Evolutionary conservation across 2,797 vertebrate genomes (phyloP).

Genomic region (Sebastes steindachneri): DNA sequence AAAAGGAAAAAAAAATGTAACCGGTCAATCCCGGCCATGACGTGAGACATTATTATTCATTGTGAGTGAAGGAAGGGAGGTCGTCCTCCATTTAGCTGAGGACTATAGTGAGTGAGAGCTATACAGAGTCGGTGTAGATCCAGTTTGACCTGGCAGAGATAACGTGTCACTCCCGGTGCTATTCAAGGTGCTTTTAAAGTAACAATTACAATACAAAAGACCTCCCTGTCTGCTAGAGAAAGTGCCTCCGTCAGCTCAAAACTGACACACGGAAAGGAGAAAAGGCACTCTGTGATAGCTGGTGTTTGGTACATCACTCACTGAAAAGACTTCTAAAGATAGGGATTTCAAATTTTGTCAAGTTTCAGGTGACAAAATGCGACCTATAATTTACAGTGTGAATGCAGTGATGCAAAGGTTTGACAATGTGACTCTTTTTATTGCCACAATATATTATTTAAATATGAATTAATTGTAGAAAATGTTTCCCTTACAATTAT

Average conservation of each 20-base stretch:
- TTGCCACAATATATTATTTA: neutral
- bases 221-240: constrained; percentile 60
- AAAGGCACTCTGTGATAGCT: constrained; percentile 44
- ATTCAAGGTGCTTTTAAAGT: constrained; percentile 73
- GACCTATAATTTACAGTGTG: neutral
- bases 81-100: constrained; percentile 55
- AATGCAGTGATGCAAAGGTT: neutral
- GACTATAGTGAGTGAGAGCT: constrained; percentile 44
- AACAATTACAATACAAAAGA: constrained; percentile 68
- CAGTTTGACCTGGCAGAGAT: constrained; percentile 63
- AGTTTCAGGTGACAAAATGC: constrained; percentile 1
- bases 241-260: constrained; percentile 76
- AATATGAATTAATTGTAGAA: neutral
- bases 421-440: neutral
- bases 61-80: constrained; percentile 35
- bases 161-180: constrained; percentile 57
- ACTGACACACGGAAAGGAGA: constrained; percentile 63
- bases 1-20: constrained; percentile 62
- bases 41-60: constrained; percentile 66
- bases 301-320: constrained; percentile 53
- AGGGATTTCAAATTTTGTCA: constrained; percentile 30
- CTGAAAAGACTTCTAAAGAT: constrained; percentile 32
- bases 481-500: neutral
- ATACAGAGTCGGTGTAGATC: constrained; percentile 50
- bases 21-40: constrained; percentile 54